phyloP scores from a whole-genome alignment of 2,113 vertebrate genomes.

The Eurypyga helias region DNA sequence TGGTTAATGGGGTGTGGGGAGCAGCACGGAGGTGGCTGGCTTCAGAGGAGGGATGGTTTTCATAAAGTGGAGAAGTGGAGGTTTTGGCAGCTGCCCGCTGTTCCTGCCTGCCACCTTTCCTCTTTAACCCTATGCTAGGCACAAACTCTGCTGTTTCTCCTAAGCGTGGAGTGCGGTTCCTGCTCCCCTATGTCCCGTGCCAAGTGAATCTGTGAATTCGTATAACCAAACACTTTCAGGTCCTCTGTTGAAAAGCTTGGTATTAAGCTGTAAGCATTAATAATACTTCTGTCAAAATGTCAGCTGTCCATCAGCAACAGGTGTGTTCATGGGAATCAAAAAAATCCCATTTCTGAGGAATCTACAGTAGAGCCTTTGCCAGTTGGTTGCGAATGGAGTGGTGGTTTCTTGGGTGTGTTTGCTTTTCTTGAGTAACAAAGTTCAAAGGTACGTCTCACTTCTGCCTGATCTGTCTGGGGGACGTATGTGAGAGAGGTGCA shows the following conservation, averaged over 20 bases:
- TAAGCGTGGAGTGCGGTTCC: background rate
- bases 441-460: background rate
- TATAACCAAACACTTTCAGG: background rate
- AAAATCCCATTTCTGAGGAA: background rate
- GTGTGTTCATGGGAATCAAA: background rate
- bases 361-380: background rate
- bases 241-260: background rate
- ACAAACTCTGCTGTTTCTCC: background rate
- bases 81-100: background rate
- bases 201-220: background rate
- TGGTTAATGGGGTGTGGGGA: background rate
- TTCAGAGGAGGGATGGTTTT: background rate
- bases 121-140: background rate
- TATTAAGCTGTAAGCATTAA: background rate
- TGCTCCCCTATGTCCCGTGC: accelerated
- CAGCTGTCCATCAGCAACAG: background rate
- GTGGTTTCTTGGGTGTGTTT: background rate
- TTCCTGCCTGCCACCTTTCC: background rate
- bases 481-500: accelerated
- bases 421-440: background rate
- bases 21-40: accelerated
- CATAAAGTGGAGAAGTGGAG: background rate
- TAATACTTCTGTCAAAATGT: background rate
- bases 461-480: background rate
- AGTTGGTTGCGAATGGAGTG: accelerated